These are phyloP conservation scores for Megalurothrips usitatus DNA, from an alignment of 2,888 invertebrate genomes.

Conservation along the genomic window DNA sequence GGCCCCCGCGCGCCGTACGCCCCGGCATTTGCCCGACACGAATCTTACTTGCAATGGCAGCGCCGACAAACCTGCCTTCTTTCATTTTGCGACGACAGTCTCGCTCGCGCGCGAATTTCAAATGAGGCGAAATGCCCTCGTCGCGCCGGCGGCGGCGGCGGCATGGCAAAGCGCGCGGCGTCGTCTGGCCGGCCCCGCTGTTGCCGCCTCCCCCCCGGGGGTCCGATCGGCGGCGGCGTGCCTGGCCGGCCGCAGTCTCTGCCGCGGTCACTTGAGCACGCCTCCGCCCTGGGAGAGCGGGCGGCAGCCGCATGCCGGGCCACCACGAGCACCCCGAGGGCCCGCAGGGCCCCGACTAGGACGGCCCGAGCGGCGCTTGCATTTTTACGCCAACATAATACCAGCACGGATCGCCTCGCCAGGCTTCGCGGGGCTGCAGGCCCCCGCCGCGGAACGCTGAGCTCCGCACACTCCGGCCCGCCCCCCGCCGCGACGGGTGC, in stretches of 20 bases:
- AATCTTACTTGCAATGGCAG: slow-evolving; percentile 6
- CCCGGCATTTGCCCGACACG: neutral
- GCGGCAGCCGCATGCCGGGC: neutral
- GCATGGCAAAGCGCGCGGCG: neutral
- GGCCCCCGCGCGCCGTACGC: neutral
- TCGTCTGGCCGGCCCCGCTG: neutral
- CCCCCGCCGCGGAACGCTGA: neutral
- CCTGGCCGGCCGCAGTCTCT: neutral
- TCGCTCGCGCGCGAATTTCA: slow-evolving; percentile 14
- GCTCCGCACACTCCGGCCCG: neutral
- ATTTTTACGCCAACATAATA: neutral
- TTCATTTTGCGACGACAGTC: slow-evolving; percentile 10
- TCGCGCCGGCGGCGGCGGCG: neutral
- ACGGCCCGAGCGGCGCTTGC: neutral
- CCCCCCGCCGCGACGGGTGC: neutral
- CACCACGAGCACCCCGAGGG: too few relatives aligned
- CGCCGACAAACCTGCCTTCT: neutral
- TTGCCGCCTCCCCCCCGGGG: too few relatives aligned
- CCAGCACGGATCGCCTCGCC: neutral
- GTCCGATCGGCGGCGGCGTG: neutral
- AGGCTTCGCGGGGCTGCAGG: neutral
- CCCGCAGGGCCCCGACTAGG: neutral
- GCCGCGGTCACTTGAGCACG: slow-evolving; percentile 17
- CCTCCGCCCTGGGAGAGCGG: neutral
- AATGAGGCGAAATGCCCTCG: slow-evolving; percentile 17